Evolutionary conservation across 2,113 vertebrate species (phyloP), one percentile per base, ranked within the genome.

Genomic region (Syngnathoides biaculeatus): DNA sequence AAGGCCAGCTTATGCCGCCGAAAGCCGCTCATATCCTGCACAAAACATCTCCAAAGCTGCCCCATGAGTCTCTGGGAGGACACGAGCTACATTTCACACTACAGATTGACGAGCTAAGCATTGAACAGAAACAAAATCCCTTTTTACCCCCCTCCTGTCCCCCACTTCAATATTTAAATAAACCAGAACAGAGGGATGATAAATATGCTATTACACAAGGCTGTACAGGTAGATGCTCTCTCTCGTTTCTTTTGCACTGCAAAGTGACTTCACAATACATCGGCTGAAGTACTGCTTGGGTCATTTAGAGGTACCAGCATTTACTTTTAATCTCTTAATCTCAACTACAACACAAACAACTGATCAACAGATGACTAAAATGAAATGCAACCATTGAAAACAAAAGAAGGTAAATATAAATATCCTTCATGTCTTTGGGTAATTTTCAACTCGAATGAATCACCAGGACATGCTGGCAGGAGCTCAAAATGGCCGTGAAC

Each of bases 1-100:
- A 99, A 97, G 96, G 94, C 96, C 95, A 96, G 94, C 95, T 97
- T 96, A 94, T 98, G 96, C 94, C 95, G 93, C 97, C 96, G 93
- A 95, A 94, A 96, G 93, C 94, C 93, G 94, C 89, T 91, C 86
- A 43, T 26, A 26, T 87, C 77, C 78, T 89, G 90, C 91, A 85
- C 93, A 93, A 92, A 52, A 65, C 42, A 17, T n/a, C 58, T 60
- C 57, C 57, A 39, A 62, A 43, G 20, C 89, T 92, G 91, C 91
- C 91, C 92, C 91, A n/a, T n/a, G n/a, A 89, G 93, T 83, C 35
- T 40, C 58, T 84, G 73, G 83, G 78, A 90, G 89, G 84, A 84
- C 95, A 95, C 93, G 95, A 95, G 94, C 94, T 95, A 94, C 92
- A 94, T 94, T 92, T 92, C 88, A 95, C 91, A 95, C 93, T 95